Conservation (phyloP, 2,888 invertebrate genomes). For the Lobophora halterata region DNA sequence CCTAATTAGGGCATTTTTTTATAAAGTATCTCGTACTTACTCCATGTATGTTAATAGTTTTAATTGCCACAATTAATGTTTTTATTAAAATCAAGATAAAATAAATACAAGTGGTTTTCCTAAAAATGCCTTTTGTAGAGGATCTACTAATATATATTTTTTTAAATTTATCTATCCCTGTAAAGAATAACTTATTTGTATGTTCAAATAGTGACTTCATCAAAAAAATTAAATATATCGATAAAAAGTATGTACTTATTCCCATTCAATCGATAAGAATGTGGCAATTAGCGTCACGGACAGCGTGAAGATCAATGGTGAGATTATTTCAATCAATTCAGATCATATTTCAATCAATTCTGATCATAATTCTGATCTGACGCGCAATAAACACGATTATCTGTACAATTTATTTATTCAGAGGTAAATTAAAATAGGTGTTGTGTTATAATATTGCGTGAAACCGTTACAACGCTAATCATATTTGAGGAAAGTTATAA, state of each 20-base stretch:
- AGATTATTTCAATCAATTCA: slow-evolving; percentile 61
- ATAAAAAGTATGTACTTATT: too few relatives aligned
- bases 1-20: slow-evolving; percentile 20
- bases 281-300: slow-evolving; percentile 67
- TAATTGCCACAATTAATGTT: too few relatives aligned
- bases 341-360: slow-evolving; percentile 51
- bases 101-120: too few relatives aligned
- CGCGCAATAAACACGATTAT: slow-evolving; percentile 39
- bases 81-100: too few relatives aligned
- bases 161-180: too few relatives aligned
- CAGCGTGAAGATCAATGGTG: slow-evolving; percentile 54
- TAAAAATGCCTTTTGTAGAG: too few relatives aligned
- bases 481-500: too few relatives aligned
- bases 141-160: too few relatives aligned
- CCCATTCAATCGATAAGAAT: slow-evolving; percentile 44
- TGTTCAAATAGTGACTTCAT: slow-evolving; percentile 10
- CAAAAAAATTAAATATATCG: slow-evolving; percentile 35
- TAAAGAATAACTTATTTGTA: neutral
- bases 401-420: slow-evolving; percentile 31
- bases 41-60: too few relatives aligned
- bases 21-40: too few relatives aligned
- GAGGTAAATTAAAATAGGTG: slow-evolving; percentile 20
- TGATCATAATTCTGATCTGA: slow-evolving; percentile 45
- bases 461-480: too few relatives aligned
- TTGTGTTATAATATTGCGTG: too few relatives aligned